Evolutionary conservation across 2,113 vertebrate genomes (phyloP), one percentile per base, ranked within the genome.

Genomic region (Atlantisia rogersi): DNA sequence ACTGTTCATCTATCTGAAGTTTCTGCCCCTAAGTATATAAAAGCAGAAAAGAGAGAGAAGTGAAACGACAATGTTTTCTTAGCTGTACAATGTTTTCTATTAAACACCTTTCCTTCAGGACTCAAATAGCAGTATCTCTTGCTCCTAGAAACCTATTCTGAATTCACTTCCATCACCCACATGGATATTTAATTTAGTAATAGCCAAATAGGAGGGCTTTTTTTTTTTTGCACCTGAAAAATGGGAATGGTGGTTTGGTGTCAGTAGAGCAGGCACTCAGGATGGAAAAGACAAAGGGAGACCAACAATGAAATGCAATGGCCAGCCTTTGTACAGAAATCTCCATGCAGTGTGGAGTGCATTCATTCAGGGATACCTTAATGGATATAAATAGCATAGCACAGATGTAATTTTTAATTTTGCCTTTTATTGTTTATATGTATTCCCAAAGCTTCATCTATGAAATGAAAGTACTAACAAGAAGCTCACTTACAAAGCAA

Each of bases 1-100:
- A 99, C 48, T 96, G 92, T 79, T 98, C 98, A 56, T 99, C 99
- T 96, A 99, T 90, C 96, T 99, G 98, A 40, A 98, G 96, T 77
- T 98, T 99, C 95, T 99, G 98, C 68, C 99, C 99, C 99, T 99
- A 67, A 2, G 4, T 35, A 44, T 60, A 90, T 22, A 90, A 87
- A 97, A 94, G 55, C 10, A 76, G 67, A 6, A 93, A 64, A 50
- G 50, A 75, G 87, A 59, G 39, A 70, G 24, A 31, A 53, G 29
- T 79, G 15, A 86, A 91, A 25, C 0, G 2, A 71, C 13, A 44
- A 9, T 3, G 2, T 8, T 70, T 85, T 79, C 60, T 89, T 39
- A 58, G 68, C 12, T 59, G 12, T 15, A 15, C 37, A 3, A 83
- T 58, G 22, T 74, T 80, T 63, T 50, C 6, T 69, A 81, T 65